phyloP scores from a whole-genome alignment of 2,113 vertebrate species.

The Myanophis thanlyinensis region DNA sequence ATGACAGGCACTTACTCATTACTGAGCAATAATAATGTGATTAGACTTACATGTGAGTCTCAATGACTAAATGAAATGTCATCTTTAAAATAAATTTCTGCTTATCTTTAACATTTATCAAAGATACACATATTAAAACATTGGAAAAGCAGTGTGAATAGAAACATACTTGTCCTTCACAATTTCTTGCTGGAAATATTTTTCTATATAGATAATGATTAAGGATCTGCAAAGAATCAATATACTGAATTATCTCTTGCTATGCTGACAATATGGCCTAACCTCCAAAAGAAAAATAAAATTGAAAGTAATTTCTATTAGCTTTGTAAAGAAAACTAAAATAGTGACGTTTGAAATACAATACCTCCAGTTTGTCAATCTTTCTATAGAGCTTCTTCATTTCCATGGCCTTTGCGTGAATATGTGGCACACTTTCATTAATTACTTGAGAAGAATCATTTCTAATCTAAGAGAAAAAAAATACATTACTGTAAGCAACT shows the following conservation, averaged over 20 bases:
- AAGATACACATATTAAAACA: not conserved
- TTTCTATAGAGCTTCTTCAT: conserved; percentile 88
- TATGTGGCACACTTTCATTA: conserved; percentile 89
- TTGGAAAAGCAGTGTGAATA: not conserved
- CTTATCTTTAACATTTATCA: not conserved
- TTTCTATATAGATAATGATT: not conserved
- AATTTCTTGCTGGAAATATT: not conserved
- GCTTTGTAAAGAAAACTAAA: not conserved
- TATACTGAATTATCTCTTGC: not conserved
- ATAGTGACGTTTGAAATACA: not conserved
- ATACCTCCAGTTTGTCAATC: conserved; percentile 91
- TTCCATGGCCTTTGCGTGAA: conserved; percentile 85
- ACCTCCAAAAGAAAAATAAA: not conserved
- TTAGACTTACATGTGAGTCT: not conserved
- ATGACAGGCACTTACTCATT: not conserved
- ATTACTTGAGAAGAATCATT: conserved; percentile 90
- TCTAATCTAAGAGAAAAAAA: conserved; percentile 75
- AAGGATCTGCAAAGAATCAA: not conserved
- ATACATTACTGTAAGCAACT: not conserved
- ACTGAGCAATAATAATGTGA: not conserved
- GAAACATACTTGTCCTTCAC: not conserved
- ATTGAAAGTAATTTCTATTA: not conserved
- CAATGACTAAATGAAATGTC: not conserved
- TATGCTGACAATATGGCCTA: not conserved
- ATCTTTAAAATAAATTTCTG: not conserved